These are phyloP conservation scores for Drosophila lini DNA, from an alignment of 1,140 invertebrate genomes.

Conservation along the genomic window DNA sequence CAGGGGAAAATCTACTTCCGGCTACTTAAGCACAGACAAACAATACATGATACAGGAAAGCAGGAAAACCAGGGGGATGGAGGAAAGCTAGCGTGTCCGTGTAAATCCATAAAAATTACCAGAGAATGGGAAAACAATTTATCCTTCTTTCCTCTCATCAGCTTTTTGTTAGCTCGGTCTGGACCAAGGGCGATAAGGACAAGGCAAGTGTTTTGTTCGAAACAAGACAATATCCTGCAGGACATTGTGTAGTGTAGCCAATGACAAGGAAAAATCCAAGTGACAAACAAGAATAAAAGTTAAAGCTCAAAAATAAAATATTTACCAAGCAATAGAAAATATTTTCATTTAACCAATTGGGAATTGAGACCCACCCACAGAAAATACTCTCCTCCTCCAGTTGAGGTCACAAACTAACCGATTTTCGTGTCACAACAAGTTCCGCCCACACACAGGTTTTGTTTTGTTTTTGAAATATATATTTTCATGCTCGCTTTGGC, in stretches of 20 bases:
- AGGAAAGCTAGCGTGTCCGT: slow-evolving; percentile 40
- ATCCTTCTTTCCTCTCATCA: slow-evolving; percentile 7
- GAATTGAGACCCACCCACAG: slow-evolving; percentile 4
- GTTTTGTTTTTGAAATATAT: slow-evolving; percentile 26
- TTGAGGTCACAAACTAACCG: slow-evolving; percentile 7
- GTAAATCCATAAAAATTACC: slow-evolving; percentile 77
- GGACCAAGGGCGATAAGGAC: slow-evolving; percentile 31
- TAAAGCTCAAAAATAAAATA: slow-evolving; percentile 19
- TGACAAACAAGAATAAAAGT: slow-evolving; percentile 36
- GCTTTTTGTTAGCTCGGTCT: slow-evolving; percentile 11
- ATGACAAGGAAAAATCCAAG: slow-evolving; percentile 29
- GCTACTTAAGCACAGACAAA: slow-evolving; percentile 73
- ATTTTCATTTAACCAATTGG: slow-evolving; percentile 16
- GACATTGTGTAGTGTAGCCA: slow-evolving; percentile 15
- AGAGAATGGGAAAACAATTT: slow-evolving; percentile 65
- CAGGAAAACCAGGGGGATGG: background rate
- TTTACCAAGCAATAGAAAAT: slow-evolving; percentile 22
- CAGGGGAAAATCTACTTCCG: slow-evolving; percentile 56
- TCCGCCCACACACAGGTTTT: slow-evolving; percentile 25
- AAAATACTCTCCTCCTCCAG: background rate
- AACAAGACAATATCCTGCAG: slow-evolving; percentile 33
- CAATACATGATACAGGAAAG: slow-evolving; percentile 21
- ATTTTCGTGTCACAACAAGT: slow-evolving; percentile 20
- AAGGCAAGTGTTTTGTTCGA: slow-evolving; percentile 19
- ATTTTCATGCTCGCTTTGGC: slow-evolving; percentile 29